phyloP scores from a whole-genome alignment of 2,888 invertebrate species.

The Drosophila rubida region DNA sequence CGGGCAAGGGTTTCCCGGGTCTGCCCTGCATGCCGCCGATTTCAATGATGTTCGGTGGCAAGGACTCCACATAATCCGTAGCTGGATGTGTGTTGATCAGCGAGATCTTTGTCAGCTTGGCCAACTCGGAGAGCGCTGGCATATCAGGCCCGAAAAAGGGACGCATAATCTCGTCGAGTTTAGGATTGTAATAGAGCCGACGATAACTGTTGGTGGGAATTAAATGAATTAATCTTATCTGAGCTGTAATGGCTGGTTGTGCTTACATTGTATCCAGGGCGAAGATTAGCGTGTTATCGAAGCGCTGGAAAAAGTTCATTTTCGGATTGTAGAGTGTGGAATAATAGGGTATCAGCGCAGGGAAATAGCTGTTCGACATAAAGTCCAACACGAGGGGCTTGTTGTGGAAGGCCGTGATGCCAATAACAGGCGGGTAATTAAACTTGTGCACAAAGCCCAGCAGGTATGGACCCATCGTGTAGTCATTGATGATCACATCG shows the following conservation, averaged over 20 bases:
- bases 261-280: slow-evolving; percentile 59
- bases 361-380: slow-evolving; percentile 70
- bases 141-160: slow-evolving; percentile 45
- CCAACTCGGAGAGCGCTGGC: slow-evolving; percentile 55
- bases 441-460: slow-evolving; percentile 79
- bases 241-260: neutral
- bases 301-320: slow-evolving; percentile 71
- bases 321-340: slow-evolving; percentile 43
- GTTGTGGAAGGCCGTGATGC: slow-evolving; percentile 67
- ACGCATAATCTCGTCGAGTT: slow-evolving; percentile 54
- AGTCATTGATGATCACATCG: slow-evolving; percentile 82
- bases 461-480: slow-evolving; percentile 73
- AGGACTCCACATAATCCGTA: slow-evolving; percentile 69
- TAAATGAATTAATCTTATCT: neutral
- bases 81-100: slow-evolving; percentile 79
- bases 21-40: slow-evolving; percentile 82
- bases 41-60: slow-evolving; percentile 79
- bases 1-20: slow-evolving; percentile 63
- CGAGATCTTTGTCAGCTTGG: slow-evolving; percentile 57
- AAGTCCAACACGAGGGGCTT: slow-evolving; percentile 55
- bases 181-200: slow-evolving; percentile 46
- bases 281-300: slow-evolving; percentile 62
- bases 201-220: no score
- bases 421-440: slow-evolving; percentile 77
- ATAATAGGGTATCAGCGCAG: slow-evolving; percentile 67